A percentile compares a stretch with the other conserved stretches of the same genome.
These are phyloP conservation scores for Hymenochirus boettgeri DNA, from an alignment of 2,113 vertebrate species.

Conservation along the genomic window DNA sequence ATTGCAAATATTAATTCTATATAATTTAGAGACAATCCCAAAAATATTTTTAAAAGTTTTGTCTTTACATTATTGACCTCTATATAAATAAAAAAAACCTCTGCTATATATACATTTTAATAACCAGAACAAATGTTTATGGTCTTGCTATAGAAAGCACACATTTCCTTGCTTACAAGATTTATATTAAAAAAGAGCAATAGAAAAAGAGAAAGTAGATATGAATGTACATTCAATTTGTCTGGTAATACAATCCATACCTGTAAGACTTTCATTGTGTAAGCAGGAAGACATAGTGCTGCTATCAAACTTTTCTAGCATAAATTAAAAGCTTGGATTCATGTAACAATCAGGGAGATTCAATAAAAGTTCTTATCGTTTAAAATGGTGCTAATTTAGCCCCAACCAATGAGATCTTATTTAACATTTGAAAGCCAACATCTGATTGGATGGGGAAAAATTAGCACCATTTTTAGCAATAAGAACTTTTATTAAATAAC, in stretches of 20 bases:
- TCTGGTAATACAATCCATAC: constrained; percentile 87
- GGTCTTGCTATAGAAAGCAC: constrained; percentile 44
- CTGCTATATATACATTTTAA: constrained; percentile 54
- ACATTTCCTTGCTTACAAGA: constrained; percentile 45
- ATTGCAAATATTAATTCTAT: constrained; percentile 50
- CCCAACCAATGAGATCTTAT: no score
- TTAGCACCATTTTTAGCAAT: no score
- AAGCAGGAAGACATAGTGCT: constrained; percentile 80
- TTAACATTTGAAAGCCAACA: no score
- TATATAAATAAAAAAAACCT: constrained; percentile 60
- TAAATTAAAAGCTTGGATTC: no score
- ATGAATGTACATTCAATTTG: constrained; percentile 90
- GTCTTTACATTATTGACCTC: constrained; percentile 12
- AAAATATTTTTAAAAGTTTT: constrained; percentile 47
- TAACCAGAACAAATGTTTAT: constrained; percentile 48
- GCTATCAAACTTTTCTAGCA: constrained; percentile 48
- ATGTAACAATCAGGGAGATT: no score
- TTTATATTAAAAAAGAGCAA: constrained; percentile 50
- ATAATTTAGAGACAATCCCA: constrained; percentile 41
- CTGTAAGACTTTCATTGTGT: constrained; percentile 58
- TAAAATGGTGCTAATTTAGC: no score
- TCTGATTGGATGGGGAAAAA: no score
- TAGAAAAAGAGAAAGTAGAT: constrained; percentile 47
- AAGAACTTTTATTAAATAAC: no score
- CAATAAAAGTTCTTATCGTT: no score